Conservation (phyloP, 2,797 vertebrate genomes). For the Delichon dasypus region DNA sequence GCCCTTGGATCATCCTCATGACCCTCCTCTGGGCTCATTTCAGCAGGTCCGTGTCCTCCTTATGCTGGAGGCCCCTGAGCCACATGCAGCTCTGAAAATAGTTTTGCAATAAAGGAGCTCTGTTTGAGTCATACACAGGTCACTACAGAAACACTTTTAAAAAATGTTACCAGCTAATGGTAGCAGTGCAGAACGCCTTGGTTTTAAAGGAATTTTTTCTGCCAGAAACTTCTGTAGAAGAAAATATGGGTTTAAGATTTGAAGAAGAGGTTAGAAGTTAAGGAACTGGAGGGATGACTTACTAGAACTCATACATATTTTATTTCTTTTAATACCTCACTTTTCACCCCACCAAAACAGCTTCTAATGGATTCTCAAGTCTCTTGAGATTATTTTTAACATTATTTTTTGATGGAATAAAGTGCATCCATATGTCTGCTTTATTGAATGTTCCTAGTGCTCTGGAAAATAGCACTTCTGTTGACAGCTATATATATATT, state of each 20-base stretch:
- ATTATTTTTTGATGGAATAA: conserved; percentile 19
- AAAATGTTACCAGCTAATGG: background rate
- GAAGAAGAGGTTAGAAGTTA: conserved; percentile 13
- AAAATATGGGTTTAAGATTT: background rate
- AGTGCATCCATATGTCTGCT: conserved; percentile 17
- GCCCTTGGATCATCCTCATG: background rate
- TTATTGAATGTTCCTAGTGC: background rate
- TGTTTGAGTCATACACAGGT: background rate
- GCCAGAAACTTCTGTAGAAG: background rate
- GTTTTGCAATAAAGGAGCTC: background rate
- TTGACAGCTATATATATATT: background rate
- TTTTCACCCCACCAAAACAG: background rate
- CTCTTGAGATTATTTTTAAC: background rate
- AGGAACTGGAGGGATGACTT: conserved; percentile 7
- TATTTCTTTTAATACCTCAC: conserved; percentile 36
- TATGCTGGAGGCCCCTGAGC: background rate
- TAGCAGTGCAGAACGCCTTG: background rate
- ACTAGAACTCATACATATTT: conserved; percentile 29
- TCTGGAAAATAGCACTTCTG: background rate
- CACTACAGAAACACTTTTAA: background rate
- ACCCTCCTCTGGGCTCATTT: background rate
- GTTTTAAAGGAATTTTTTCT: background rate
- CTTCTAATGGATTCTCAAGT: conserved; percentile 30
- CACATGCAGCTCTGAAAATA: background rate
- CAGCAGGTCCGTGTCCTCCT: background rate